These are phyloP conservation scores for Galeruca laticollis DNA, from an alignment of 2,888 invertebrate genomes.

Conservation along the genomic window DNA sequence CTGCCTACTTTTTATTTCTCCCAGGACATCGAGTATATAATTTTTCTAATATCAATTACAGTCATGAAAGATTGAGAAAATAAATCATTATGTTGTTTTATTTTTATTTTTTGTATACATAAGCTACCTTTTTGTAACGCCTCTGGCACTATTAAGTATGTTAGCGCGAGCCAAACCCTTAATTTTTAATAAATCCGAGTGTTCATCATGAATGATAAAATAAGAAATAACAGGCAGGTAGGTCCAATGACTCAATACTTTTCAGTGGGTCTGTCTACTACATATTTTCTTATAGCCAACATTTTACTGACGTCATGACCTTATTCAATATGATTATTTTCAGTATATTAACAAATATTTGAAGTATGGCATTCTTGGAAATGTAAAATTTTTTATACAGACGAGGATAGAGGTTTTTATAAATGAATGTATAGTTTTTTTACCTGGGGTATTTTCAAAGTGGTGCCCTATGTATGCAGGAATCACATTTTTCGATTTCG, in stretches of 20 bases:
- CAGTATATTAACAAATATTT: not conserved
- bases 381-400: not conserved
- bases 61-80: no score
- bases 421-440: no score
- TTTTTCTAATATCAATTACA: no score
- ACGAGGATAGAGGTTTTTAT: no score
- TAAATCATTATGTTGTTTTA: no score
- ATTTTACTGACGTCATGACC: constrained; percentile 24
- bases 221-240: constrained; percentile 49
- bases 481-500: no score
- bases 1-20: no score
- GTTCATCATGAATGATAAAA: constrained; percentile 52
- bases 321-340: constrained; percentile 1
- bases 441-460: no score
- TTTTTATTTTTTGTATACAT: no score
- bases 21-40: no score
- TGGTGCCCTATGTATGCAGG: no score
- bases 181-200: constrained; percentile 51
- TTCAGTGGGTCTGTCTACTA: constrained; percentile 44
- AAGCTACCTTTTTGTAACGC: not conserved
- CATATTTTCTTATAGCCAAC: constrained; percentile 27
- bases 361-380: no score
- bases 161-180: constrained; percentile 53
- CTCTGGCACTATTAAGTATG: constrained; percentile 26
- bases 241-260: constrained; percentile 51